Percentiles rank a stretch among this genome's conserved stretches.
Conservation (phyloP, 2,888 invertebrate genomes). For the Byasa hedistus region DNA sequence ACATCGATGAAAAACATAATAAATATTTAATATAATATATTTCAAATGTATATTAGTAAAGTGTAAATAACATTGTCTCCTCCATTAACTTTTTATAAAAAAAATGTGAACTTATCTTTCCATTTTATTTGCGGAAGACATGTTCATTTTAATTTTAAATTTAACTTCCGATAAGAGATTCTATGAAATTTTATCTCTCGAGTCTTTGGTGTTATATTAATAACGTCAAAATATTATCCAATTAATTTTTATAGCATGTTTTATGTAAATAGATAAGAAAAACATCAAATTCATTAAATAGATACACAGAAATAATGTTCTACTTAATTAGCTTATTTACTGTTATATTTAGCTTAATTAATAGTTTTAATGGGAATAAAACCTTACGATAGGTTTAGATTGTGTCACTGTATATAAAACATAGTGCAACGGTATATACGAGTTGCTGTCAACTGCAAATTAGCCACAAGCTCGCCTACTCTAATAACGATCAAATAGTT, state of each 20-base stretch:
- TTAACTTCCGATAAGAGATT: not conserved
- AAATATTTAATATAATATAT: too few relatives aligned
- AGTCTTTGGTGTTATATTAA: not conserved
- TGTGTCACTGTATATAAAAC: not conserved
- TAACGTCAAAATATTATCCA: not conserved
- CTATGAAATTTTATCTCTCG: not conserved
- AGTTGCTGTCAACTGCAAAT: not conserved
- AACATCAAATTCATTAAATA: not conserved
- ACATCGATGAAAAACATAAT: too few relatives aligned
- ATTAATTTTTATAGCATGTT: not conserved
- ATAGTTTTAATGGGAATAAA: not conserved
- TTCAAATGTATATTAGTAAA: too few relatives aligned
- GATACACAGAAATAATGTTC: not conserved
- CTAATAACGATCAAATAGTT: not conserved
- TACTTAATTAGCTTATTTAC: not conserved
- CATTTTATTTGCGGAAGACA: too few relatives aligned
- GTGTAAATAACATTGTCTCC: too few relatives aligned
- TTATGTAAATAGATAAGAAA: not conserved
- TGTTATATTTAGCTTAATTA: not conserved
- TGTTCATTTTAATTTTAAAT: not conserved
- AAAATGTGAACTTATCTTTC: too few relatives aligned
- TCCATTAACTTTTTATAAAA: too few relatives aligned
- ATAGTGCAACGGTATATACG: not conserved
- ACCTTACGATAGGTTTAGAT: not conserved
- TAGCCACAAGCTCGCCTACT: not conserved